These are phyloP conservation scores for Syritta pipiens DNA, from an alignment of 2,888 invertebrate species.

Conservation along the genomic window DNA sequence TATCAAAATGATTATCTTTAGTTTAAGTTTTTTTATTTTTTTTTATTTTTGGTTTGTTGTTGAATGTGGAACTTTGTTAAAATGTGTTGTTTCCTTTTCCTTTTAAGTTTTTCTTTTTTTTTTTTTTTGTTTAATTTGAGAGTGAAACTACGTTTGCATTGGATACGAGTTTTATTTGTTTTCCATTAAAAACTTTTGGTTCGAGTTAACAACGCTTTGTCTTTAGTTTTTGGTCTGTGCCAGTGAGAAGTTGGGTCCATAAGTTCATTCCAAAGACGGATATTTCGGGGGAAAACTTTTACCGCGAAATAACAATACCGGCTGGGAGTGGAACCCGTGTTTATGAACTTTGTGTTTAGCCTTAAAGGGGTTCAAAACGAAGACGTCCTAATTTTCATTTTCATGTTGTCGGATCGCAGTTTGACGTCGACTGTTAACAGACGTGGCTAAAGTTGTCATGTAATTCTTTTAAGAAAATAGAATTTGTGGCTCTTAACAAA, in stretches of 20 bases:
- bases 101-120: conserved; percentile 50
- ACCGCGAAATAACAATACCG: too few species aligned
- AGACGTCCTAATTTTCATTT: too few species aligned
- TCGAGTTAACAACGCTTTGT: neutral
- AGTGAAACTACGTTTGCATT: conserved; percentile 23
- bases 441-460: too few species aligned
- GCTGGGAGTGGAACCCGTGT: too few species aligned
- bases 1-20: conserved; percentile 41
- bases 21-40: conserved; percentile 12
- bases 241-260: conserved; percentile 4
- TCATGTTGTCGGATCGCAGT: too few species aligned
- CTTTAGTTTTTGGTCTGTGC: neutral
- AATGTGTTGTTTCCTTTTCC: conserved; percentile 60
- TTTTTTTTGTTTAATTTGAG: conserved; percentile 41
- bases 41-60: conserved; percentile 45
- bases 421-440: too few species aligned
- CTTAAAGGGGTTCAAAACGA: too few species aligned
- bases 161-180: conserved; percentile 1
- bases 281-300: too few species aligned
- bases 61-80: conserved; percentile 56
- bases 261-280: too few species aligned
- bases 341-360: too few species aligned
- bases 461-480: too few species aligned
- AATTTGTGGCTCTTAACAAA: too few species aligned
- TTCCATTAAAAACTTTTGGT: conserved; percentile 6